Conservation (phyloP, 1,140 invertebrate genomes). For the Psilanteris sp. region DNA sequence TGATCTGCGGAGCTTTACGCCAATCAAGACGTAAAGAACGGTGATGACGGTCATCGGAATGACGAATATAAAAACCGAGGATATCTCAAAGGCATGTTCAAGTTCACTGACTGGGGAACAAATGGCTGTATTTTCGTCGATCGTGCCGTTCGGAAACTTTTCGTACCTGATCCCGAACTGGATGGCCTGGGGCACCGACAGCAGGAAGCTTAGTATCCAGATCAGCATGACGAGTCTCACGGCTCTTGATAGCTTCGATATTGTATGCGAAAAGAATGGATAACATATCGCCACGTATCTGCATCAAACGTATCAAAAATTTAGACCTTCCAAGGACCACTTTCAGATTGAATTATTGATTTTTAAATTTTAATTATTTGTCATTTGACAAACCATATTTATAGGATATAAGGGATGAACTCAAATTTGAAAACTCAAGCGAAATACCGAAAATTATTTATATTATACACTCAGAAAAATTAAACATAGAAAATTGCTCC, state of each 20-base stretch:
- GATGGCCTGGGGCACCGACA: constrained; percentile 90
- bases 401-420: no score
- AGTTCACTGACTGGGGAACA: constrained; percentile 83
- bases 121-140: constrained; percentile 75
- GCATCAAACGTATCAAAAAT: no score
- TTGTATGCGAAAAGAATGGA: constrained; percentile 92
- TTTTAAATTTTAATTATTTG: no score
- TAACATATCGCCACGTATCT: constrained; percentile 97
- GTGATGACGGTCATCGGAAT: constrained; percentile 92
- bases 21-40: constrained; percentile 91
- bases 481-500: no score
- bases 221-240: constrained; percentile 85
- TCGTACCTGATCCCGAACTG: constrained; percentile 85
- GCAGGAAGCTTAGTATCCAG: constrained; percentile 85
- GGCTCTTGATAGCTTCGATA: constrained; percentile 88
- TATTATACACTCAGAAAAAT: no score
- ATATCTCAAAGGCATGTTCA: constrained; percentile 89
- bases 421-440: no score
- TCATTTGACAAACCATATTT: no score
- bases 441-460: no score
- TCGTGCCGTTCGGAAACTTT: constrained; percentile 75
- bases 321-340: no score
- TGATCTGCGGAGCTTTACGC: constrained; percentile 85
- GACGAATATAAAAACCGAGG: constrained; percentile 91
- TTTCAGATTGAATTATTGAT: no score